Base-by-base conservation (phyloP, 2,113 vertebrate species). In the Camelus bactrianus region DNA sequence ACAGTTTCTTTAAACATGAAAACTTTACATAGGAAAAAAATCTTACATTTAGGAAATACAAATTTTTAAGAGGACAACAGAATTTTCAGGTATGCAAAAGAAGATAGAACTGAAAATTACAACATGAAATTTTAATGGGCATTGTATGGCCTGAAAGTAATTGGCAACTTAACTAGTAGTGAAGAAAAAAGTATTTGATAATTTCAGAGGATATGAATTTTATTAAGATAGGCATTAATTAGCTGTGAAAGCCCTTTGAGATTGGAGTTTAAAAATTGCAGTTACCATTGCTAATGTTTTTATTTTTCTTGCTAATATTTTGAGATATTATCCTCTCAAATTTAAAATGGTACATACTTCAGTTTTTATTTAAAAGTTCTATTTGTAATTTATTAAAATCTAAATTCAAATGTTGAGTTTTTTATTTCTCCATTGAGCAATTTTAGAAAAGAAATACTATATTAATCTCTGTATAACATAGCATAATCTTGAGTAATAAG, bases 231-330 rank as follows among this genome's bases (percentile, higher is more conserved):
- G 35, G 5, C 22, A 14, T 46, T 11, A 65, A 11, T 60, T 84
- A 85, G 12, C n/a, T 91, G 5, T 75, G 20, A 73, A 82, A 52
- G 38, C 12, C 16, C 6, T 82, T 73, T 64, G 22, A 62, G 1
- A 77, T 95, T 58, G 86, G n/a, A 81, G 10, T 75, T 91, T 56
- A 80, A 84, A 67, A 72, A 35, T 42, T 83, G 3, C 7, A 24
- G 4, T 60, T 62, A 93, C 20, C 24, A 32, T 30, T 58, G 60
- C 38, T 50, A 82, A 58, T 38, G 24, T 56, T 8, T 38, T 67
- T 42, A 42, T 73, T 93, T 86, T 20, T 50, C 8, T 90, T 75
- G n/a, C 4, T 93, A 69, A 70, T 48, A 95, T 69, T 76, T 91
- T 93, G 30, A 94, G 58, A 52, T 60, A 58, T 32, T 46, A 83